Conservation (phyloP, 2,113 vertebrate genomes). For the Melanerpes formicivorus region DNA sequence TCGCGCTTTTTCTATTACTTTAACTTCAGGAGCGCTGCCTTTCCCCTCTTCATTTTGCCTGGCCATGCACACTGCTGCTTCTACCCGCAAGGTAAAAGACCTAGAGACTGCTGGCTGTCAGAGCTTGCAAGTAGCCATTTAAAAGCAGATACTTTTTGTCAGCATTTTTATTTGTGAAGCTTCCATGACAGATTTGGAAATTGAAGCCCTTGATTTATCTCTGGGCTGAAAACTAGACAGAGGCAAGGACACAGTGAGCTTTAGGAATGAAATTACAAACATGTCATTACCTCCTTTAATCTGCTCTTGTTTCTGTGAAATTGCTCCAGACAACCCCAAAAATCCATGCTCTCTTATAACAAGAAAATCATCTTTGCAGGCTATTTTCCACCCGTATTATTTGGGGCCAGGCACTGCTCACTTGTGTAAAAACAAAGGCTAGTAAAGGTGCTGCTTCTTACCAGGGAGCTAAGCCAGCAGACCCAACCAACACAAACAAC, state of each 20-base stretch:
- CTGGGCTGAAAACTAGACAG: slow-evolving; percentile 51
- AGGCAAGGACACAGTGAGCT: slow-evolving; percentile 53
- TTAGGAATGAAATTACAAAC: slow-evolving; percentile 62
- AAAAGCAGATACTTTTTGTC: slow-evolving; percentile 67
- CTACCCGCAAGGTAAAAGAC: slow-evolving; percentile 43
- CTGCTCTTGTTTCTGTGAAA: slow-evolving; percentile 62
- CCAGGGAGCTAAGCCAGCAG: not conserved
- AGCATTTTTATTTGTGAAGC: slow-evolving; percentile 67
- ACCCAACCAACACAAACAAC: not conserved
- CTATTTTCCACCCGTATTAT: slow-evolving; percentile 15
- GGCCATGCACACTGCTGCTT: not conserved
- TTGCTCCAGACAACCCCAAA: slow-evolving; percentile 37
- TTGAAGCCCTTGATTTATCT: slow-evolving; percentile 71
- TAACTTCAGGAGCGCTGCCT: slow-evolving; percentile 31
- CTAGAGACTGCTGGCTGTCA: slow-evolving; percentile 60
- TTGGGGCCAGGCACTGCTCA: not conserved
- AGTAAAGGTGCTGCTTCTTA: not conserved
- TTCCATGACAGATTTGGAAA: slow-evolving; percentile 69
- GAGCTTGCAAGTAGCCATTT: slow-evolving; percentile 59
- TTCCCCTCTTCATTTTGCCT: slow-evolving; percentile 59
- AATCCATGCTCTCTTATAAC: not conserved
- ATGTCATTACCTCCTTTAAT: slow-evolving; percentile 61
- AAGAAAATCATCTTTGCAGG: not conserved
- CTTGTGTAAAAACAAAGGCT: not conserved
- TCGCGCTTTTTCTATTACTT: slow-evolving; percentile 38